Percentiles rank a stretch among this genome's conserved stretches.
phyloP scores from a whole-genome alignment of 1,140 invertebrate genomes.

The Bombyx mandarina region DNA sequence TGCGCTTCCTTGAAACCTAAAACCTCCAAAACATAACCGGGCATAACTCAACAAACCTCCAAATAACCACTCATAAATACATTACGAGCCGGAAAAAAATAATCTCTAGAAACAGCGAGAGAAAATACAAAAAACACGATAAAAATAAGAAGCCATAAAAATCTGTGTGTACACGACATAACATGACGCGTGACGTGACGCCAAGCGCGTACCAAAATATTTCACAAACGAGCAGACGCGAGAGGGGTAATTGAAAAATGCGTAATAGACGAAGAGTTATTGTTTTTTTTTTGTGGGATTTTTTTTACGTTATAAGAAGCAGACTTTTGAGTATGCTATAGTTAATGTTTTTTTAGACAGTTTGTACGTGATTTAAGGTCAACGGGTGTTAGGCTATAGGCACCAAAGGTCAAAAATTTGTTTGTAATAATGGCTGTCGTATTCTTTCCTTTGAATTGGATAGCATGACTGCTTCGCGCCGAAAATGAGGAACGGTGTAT shows the following conservation, averaged over 20 bases:
- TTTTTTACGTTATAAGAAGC: neutral
- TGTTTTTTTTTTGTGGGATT: neutral
- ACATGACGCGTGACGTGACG: conserved; percentile 3
- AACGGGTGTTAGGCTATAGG: too few species aligned
- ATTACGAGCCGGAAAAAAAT: neutral
- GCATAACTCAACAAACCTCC: neutral
- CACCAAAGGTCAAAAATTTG: too few species aligned
- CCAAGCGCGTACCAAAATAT: neutral
- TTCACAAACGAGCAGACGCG: neutral
- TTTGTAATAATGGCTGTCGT: too few species aligned
- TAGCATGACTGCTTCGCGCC: too few species aligned
- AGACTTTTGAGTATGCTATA: neutral
- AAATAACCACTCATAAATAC: neutral
- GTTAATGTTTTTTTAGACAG: neutral
- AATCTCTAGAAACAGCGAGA: too few species aligned
- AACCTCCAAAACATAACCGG: neutral
- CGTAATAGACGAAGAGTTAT: neutral
- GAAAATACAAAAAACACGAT: neutral
- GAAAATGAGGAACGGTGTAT: too few species aligned
- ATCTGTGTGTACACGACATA: neutral
- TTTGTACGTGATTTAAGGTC: too few species aligned
- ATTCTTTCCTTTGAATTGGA: too few species aligned
- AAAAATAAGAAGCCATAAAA: conserved; percentile 4
- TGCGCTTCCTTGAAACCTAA: neutral
- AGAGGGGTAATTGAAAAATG: neutral